These are phyloP conservation scores for Ceramica pisi DNA, from an alignment of 2,888 invertebrate genomes.

Conservation along the genomic window DNA sequence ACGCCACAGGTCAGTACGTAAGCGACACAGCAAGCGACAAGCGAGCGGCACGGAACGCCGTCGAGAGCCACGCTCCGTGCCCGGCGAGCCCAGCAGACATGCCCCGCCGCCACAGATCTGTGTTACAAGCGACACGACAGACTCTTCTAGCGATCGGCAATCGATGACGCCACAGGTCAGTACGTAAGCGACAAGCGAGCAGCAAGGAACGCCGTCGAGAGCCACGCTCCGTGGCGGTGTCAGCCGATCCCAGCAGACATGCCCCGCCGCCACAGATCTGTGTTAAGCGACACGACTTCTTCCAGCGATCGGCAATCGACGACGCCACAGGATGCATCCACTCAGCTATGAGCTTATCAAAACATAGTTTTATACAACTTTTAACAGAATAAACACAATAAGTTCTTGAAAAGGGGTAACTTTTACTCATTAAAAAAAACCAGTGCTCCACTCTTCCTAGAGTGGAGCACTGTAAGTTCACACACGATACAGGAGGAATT, in stretches of 20 bases:
- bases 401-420: no score
- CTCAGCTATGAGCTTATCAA: no score
- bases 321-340: neutral
- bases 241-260: neutral
- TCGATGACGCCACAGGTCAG: slow-evolving; percentile 10
- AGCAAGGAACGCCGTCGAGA: neutral
- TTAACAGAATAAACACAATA: no score
- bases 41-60: slow-evolving; percentile 65
- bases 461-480: no score
- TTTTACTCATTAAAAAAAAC: no score
- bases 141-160: neutral
- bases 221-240: neutral
- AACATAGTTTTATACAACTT: no score
- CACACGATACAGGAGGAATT: no score
- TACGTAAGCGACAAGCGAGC: neutral
- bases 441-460: no score
- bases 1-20: neutral
- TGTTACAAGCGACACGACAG: neutral
- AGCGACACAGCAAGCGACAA: no score
- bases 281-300: neutral
- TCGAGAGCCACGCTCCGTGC: slow-evolving; percentile 82
- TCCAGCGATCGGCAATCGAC: neutral
- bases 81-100: slow-evolving; percentile 81
- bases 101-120: slow-evolving; percentile 75
- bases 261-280: neutral